Evolutionary conservation across 2,888 invertebrate genomes (phyloP).

Genomic region (Meiosimyza platycephala): DNA sequence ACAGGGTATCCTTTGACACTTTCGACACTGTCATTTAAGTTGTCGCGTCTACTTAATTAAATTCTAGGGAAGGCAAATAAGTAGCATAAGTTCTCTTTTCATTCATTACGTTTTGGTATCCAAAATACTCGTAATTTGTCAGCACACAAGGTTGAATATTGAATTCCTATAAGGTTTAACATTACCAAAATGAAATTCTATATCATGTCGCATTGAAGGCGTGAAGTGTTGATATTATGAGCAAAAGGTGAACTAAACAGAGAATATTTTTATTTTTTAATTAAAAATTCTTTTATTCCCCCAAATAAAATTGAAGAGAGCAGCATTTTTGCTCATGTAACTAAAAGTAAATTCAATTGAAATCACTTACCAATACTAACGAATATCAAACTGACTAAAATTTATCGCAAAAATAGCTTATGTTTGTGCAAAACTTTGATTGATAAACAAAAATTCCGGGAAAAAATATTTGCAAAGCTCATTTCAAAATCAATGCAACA

Average conservation of each 20-base stretch:
- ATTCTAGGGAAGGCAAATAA: background rate
- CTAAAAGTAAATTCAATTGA: background rate
- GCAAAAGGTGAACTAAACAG: background rate
- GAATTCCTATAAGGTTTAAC: background rate
- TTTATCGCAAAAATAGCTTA: background rate
- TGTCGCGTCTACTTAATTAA: slow-evolving; percentile 3
- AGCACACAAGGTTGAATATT: background rate
- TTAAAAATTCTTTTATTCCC: background rate
- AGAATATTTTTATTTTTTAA: background rate
- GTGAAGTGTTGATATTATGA: slow-evolving; percentile 2
- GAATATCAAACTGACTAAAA: background rate
- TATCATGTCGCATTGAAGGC: background rate
- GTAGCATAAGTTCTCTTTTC: background rate
- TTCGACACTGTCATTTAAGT: background rate
- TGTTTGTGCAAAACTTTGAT: too few relatives aligned
- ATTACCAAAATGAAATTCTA: background rate
- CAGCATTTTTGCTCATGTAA: background rate
- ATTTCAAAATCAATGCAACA: slow-evolving; percentile 8
- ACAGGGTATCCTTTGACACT: slow-evolving; percentile 47
- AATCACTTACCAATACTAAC: background rate
- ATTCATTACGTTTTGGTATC: background rate
- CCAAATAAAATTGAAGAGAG: too few relatives aligned
- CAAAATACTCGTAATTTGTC: background rate
- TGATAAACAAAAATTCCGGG: too few relatives aligned
- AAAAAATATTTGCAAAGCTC: background rate